Evolutionary conservation across 2,888 invertebrate genomes (phyloP), one percentile per base, ranked within the genome.

Genomic region (Drosophila colorata): DNA sequence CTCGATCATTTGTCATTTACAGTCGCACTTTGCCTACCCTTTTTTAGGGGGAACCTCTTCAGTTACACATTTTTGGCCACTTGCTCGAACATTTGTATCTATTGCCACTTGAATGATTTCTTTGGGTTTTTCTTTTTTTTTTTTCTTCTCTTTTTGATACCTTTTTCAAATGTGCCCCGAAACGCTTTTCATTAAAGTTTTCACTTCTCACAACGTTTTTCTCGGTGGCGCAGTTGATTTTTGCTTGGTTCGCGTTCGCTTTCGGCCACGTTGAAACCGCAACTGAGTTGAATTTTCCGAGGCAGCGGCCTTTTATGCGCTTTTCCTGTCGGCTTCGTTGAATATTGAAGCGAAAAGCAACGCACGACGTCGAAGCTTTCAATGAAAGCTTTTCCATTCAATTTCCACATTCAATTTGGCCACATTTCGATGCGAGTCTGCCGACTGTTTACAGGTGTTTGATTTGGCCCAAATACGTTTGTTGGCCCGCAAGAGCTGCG

Each of bases 381-480:
- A 13, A 33, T 6, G 41, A 63, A 78, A 74, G 52, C 63, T 69
- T 80, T 53, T 52, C 14, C 20, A 47, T 76, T 80, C 80, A 66
- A 79, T 74, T 18, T 23, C 44, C 61, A 40, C 47, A 1, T 59
- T 67, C 71, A 74, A 61, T 47, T 33, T 8, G 8, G 7, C 38
- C 11, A 25, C 14, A 13, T 20, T 64, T 70, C 51, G 44, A 74
- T 69, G 38, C 28, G 14, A 13, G 25, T 11, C 51, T 44, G 33
- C 35, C 52, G 48, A 56, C 66, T 55, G 66, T 70, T 87, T 88
- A 87, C 85, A 86, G 87, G 89, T 87, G 86, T 87, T 87, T 85
- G 77, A 82, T 87, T 71, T 80, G 80, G 69, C 47, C 48, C 59
- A 68, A 65, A 60, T 37, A 43, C 20, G 52, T 3, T 20, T 28